Percentiles rank a stretch among this genome's conserved stretches.
Conservation (phyloP, 2,888 invertebrate species). For the Ichneumoninae sp. region DNA sequence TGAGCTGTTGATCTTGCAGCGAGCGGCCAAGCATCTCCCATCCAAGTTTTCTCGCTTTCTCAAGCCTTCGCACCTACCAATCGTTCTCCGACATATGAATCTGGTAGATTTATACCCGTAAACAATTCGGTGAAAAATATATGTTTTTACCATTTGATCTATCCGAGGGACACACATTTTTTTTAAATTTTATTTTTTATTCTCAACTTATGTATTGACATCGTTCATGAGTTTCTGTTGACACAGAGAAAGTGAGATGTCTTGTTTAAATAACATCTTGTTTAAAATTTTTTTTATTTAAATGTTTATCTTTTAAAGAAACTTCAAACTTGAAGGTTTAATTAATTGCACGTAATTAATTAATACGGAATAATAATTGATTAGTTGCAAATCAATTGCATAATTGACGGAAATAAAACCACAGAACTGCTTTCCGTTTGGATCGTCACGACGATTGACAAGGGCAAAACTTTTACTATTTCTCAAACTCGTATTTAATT, state of each 20-base stretch:
- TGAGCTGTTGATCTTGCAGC: conserved; percentile 77
- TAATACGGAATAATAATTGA: too few relatives aligned
- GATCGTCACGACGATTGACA: not conserved
- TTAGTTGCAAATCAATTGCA: not conserved
- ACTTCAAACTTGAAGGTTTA: too few relatives aligned
- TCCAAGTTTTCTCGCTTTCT: conserved; percentile 56
- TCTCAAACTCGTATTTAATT: not conserved
- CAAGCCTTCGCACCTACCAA: not conserved
- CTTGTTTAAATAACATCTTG: too few relatives aligned
- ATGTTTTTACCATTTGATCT: not conserved
- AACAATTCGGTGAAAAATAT: not conserved
- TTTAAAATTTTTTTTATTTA: too few relatives aligned
- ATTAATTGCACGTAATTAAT: too few relatives aligned
- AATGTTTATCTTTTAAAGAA: too few relatives aligned
- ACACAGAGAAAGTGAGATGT: not conserved
- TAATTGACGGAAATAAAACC: not conserved
- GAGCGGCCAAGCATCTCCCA: conserved; percentile 74
- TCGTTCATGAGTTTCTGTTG: not conserved
- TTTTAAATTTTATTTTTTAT: too few relatives aligned
- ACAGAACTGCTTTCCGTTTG: not conserved
- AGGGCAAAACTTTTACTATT: not conserved
- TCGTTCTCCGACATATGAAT: not conserved
- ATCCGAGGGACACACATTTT: not conserved
- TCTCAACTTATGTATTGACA: not conserved
- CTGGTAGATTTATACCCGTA: not conserved